Evolutionary conservation across 1,140 invertebrate species (phyloP).

Genomic region (Drosophila lini): DNA sequence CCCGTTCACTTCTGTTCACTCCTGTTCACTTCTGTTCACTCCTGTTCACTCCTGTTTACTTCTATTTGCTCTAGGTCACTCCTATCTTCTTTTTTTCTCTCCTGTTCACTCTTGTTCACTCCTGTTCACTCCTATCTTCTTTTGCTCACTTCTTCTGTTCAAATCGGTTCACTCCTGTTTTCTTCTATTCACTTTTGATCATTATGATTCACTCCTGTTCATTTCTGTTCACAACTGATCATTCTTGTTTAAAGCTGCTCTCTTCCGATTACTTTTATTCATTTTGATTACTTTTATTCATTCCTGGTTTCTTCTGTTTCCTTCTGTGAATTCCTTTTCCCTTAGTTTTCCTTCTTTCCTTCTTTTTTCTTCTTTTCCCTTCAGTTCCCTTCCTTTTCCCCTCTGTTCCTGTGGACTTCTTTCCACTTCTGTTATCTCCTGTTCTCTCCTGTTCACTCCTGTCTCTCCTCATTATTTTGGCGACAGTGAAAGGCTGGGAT

Average conservation of each 20-base stretch:
- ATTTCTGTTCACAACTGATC: neutral
- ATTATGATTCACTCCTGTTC: neutral
- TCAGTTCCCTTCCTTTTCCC: neutral
- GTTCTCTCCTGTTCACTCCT: neutral
- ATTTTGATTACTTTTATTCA: neutral
- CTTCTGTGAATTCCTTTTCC: neutral
- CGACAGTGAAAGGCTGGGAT: neutral
- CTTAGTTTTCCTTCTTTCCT: no score
- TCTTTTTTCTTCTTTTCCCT: no score
- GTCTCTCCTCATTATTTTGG: constrained; percentile 16
- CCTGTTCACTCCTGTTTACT: neutral
- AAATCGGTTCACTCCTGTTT: neutral
- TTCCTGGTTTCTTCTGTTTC: neutral
- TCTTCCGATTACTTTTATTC: neutral
- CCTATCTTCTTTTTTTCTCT: no score
- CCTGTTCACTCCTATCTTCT: neutral
- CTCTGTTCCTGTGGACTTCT: neutral
- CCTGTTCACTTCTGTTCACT: neutral
- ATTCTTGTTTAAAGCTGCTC: no score
- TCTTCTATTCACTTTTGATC: no score
- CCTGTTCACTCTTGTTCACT: neutral
- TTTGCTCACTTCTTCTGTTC: no score
- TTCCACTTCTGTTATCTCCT: neutral
- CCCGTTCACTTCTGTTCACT: neutral
- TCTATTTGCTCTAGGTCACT: no score